These are phyloP conservation scores for Drosophila sp. DNA, from an alignment of 1,140 invertebrate genomes.

Conservation along the genomic window DNA sequence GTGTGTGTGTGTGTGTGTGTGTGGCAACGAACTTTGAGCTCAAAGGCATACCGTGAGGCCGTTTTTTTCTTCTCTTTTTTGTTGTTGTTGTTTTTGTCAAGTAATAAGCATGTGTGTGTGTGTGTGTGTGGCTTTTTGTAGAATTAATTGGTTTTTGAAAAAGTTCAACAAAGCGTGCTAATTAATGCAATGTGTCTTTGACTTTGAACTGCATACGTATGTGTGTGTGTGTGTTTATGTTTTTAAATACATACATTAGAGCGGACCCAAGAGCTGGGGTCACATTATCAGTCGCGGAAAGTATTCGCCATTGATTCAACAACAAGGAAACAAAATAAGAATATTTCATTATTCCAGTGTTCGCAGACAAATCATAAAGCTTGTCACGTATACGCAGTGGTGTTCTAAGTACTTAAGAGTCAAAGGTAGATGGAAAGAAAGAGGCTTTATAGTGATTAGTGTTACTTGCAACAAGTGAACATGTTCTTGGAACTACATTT, in stretches of 20 bases:
- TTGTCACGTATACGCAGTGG: neutral
- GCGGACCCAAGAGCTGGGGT: neutral
- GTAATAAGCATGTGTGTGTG: conserved; percentile 35
- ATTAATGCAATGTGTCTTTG: conserved; percentile 68
- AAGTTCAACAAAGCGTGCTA: conserved; percentile 79
- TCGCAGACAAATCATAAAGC: neutral
- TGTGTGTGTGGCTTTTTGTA: conserved; percentile 36
- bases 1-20: conserved; percentile 25
- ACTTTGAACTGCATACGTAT: conserved; percentile 57
- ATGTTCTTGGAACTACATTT: too few species aligned
- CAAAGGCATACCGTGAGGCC: conserved; percentile 44
- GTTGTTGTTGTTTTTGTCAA: conserved; percentile 55
- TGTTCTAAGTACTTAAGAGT: neutral
- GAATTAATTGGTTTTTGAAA: conserved; percentile 80
- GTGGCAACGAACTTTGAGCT: conserved; percentile 58
- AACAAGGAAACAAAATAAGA: neutral
- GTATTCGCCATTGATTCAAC: neutral
- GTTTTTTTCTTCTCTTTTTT: neutral
- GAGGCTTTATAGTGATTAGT: too few species aligned
- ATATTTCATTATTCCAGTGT: neutral
- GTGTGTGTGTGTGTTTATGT: neutral
- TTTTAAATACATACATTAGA: neutral
- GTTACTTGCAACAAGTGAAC: too few species aligned
- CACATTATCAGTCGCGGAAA: neutral
- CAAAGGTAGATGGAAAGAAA: neutral